Base-by-base conservation (phyloP, 2,888 invertebrate species). In the Chaitophorus viminalis region DNA sequence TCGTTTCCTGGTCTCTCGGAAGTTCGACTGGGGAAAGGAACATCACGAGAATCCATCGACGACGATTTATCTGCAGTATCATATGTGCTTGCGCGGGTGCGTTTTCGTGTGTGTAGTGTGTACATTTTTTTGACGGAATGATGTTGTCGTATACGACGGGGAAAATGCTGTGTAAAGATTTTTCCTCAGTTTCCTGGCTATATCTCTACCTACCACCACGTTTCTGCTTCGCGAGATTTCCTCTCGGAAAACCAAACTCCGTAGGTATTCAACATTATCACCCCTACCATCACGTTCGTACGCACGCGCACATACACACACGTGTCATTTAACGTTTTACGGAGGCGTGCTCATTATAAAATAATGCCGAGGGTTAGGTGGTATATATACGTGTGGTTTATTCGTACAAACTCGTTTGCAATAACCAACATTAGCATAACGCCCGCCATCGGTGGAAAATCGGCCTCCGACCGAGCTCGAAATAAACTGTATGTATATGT, bases 341-440 rank as follows among this genome's bases (percentile, higher is more conserved):
- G 4, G 31, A 6, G n/a, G 39, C 8, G 9, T 60, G 21, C 39
- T 84, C 65, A 46, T 84, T 60, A 76, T 84, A 76, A 84, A 84
- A 84, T 76, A 76, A 76, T 65, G 39, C 39, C 36, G 11, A 25
- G 70, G 14, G n/a, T 8, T 1, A n/a, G n/a, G 65, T 25, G n/a
- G n/a, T n/a, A n/a, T n/a, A n/a, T 60, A 25, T 60, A 21, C n/a
- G 68, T n/a, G 36, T n/a, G 68, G 25, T 25, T 3, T 68, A 68
- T 29, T 29, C 70, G 31, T 70, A 29, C 29, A 29, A 14, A 54
- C 74, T 74, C 54, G 83, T 83, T 74, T 36, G 36, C 76, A 76
- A 68, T 84, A 76, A 46, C 65, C 60, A 65, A 21, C 76, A 65
- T 84, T 84, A 76, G 75, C 84, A 76, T 84, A 60, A 84, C 39